Conservation (phyloP, 2,888 invertebrate species). For the Eremobia ochroleuca region DNA sequence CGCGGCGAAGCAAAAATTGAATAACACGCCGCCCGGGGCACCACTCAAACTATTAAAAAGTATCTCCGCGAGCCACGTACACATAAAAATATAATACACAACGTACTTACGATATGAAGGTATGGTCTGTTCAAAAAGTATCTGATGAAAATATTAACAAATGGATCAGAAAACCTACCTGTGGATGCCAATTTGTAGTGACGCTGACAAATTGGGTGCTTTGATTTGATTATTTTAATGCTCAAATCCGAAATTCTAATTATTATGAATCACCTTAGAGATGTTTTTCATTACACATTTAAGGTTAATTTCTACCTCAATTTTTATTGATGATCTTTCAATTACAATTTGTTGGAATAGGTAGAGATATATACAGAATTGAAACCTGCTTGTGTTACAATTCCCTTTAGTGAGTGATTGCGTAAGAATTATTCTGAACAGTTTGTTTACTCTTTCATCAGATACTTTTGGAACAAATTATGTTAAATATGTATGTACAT, state of each 20-base stretch:
- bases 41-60: conserved; percentile 85
- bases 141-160: neutral
- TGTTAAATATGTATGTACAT: neutral
- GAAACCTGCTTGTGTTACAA: neutral
- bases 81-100: conserved; percentile 53
- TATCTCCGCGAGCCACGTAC: conserved; percentile 52
- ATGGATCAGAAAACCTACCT: neutral
- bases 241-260: neutral
- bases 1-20: conserved; percentile 75
- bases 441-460: neutral
- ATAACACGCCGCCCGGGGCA: conserved; percentile 71
- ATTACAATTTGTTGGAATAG: neutral
- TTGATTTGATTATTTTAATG: neutral
- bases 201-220: neutral
- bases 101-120: conserved; percentile 18
- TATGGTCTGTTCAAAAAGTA: neutral
- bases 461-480: neutral
- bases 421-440: neutral
- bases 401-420: neutral
- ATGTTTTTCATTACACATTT: neutral
- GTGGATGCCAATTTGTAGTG: neutral
- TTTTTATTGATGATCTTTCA: neutral
- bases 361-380: neutral
- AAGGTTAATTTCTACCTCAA: neutral
- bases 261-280: neutral